Evolutionary conservation across 1,140 invertebrate genomes (phyloP), one percentile per base, ranked within the genome.

Genomic region (Rhyzopertha dominica): DNA sequence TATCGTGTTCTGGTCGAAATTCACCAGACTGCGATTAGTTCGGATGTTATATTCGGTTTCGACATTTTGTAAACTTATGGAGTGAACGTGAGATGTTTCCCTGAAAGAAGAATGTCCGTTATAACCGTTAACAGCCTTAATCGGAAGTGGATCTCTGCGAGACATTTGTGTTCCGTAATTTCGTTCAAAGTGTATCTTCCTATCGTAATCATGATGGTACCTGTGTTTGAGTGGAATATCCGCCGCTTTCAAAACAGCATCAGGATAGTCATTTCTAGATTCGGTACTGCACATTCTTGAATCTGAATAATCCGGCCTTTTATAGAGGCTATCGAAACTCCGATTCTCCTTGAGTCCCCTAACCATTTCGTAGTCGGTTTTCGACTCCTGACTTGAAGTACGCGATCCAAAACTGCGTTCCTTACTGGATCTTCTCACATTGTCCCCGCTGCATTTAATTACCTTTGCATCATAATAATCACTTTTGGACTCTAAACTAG

Each of bases 401-500:
- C 75, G 68, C 12, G 79, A 81, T n/a, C 61, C 56, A 12, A 63
- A 55, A 39, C 59, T 58, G 0, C 49, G 49, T 73, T 79, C 61
- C 72, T 78, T 57, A 75, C 75, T 3, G 72, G 68, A 25, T 71
- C 56, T 80, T 74, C 28, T 78, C 56, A 20, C 72, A 78, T 61
- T 81, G 75, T 79, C 78, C 4, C 67, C 70, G 12, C 78, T 79
- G 47, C 75, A 77, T 54, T 76, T 76, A 1, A 76, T 79, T 24
- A 75, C 65, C 63, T 79, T 80, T 0, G 77, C 75, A 54, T 81
- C 78, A 46, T 78, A 80, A 48, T 80, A 73, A 53, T 81, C 79
- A 46, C 78, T 80, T 49, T 77, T 78, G 10, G 78, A 80, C 55
- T 82, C 80, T 42, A 78, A 73, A 59, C 79, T 81, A 0, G 79